Evolutionary conservation across 2,113 vertebrate genomes (phyloP).

Genomic region (Macrotis lagotis): DNA sequence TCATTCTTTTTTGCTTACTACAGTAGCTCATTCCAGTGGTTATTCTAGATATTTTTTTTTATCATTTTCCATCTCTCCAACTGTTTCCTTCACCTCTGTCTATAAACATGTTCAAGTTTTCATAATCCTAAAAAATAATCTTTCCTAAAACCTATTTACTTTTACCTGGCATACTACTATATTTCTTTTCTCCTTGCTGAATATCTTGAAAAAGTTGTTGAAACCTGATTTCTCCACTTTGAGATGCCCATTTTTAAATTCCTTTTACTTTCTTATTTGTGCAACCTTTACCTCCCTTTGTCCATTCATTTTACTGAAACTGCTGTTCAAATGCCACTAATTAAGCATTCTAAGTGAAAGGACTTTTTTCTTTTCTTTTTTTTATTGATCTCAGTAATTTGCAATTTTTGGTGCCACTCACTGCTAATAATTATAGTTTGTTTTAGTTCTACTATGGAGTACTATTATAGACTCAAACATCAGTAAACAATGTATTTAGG

Average conservation of each 20-base stretch:
- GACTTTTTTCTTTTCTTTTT: background rate
- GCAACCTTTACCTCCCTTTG: background rate
- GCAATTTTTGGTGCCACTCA: background rate
- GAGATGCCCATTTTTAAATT: background rate
- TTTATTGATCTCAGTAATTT: background rate
- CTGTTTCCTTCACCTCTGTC: too few species aligned
- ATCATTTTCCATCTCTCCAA: too few species aligned
- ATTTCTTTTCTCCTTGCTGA: background rate
- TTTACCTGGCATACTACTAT: background rate
- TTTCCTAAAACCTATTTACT: too few species aligned
- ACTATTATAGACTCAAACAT: background rate
- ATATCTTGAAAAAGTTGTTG: background rate
- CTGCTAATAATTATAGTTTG: background rate
- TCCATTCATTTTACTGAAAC: background rate
- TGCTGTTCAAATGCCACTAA: too few species aligned
- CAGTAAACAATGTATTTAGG: background rate
- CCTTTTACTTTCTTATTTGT: background rate
- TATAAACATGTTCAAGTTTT: too few species aligned
- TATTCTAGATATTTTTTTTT: too few species aligned
- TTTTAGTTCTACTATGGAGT: background rate
- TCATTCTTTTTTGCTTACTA: too few species aligned
- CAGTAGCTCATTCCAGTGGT: too few species aligned
- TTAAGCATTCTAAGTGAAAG: background rate
- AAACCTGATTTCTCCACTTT: background rate
- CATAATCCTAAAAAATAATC: too few species aligned